Conservation (phyloP, 2,888 invertebrate genomes). For the Metacarcinus magister region DNA sequence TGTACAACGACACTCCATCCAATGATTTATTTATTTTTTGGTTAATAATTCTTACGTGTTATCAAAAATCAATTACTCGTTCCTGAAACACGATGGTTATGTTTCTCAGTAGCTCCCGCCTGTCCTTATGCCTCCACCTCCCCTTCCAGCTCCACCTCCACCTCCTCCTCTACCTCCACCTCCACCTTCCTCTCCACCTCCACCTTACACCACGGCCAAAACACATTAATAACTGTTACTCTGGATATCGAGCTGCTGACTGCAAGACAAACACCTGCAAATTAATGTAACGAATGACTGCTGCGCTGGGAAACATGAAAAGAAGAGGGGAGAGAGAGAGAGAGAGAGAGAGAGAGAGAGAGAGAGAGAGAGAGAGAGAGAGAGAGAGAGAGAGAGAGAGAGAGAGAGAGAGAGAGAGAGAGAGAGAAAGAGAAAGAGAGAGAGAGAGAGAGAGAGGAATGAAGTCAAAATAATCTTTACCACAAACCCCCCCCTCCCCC, state of each 20-base stretch:
- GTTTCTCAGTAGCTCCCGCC: background rate
- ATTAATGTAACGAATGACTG: background rate
- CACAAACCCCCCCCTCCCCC: no score
- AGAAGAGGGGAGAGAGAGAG: background rate
- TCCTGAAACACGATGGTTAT: background rate
- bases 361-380: background rate
- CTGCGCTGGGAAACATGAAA: background rate
- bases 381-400: background rate
- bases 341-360: background rate
- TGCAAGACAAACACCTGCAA: conserved; percentile 31
- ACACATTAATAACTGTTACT: background rate
- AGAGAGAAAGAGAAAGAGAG: background rate
- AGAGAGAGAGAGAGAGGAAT: background rate
- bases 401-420: conserved; percentile 27
- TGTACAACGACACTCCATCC: background rate
- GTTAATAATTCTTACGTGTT: background rate
- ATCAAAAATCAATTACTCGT: background rate
- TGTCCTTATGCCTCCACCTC: background rate
- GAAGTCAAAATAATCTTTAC: no score
- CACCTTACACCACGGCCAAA: background rate
- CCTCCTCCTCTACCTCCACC: no score
- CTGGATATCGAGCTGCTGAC: background rate
- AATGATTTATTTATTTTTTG: background rate
- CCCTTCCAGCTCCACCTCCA: no score
- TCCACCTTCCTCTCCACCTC: background rate